Evolutionary conservation across 2,113 vertebrate species (phyloP), one percentile per base, ranked within the genome.

Genomic region (Glaucomys volans): DNA sequence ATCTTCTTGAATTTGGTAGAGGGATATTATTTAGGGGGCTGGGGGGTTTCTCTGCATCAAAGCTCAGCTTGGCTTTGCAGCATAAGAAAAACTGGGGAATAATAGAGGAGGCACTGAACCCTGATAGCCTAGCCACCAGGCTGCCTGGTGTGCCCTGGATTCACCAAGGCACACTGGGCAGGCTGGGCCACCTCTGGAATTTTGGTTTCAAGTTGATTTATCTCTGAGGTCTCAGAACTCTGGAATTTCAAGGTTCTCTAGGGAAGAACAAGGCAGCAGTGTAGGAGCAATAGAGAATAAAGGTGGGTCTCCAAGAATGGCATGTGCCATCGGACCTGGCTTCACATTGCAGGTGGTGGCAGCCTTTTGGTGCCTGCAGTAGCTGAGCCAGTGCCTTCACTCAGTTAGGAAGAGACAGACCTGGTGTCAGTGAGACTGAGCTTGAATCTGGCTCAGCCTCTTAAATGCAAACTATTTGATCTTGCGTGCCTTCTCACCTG

Each of bases 241-340:
- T 3, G 5, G 2, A 54, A 20, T 2, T 10, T 57, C 44, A 11
- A 4, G 14, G 0, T 52, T 28, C 35, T 57, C 30, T 4, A 35
- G 30, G 28, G 20, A 35, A 20, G 35, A 40, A 22, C 7, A 47
- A n/a, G 35, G n/a, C 0, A 0, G 35, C 18, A 4, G 6, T 0
- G 12, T 2, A 20, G 37, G 8, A 80, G 64, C 4, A 8, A 6
- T 2, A 9, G 22, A 22, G 30, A 47, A 35, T 5, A 74, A 50
- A 69, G 44, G 8, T n/a, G 28, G 5, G 4, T 20, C 35, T 40
- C 20, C 12, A 20, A 85, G 37, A 64, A 2, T 8, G 54, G 76
- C 9, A 0, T 4, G 37, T 11, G 42, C 35, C 17, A 69, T 37
- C 28, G 67, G 52, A 30, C 10, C 14, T 26, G 9, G 67, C 37